Evolutionary conservation across 2,113 vertebrate genomes (phyloP).

Genomic region (Chloroceryle aenea): DNA sequence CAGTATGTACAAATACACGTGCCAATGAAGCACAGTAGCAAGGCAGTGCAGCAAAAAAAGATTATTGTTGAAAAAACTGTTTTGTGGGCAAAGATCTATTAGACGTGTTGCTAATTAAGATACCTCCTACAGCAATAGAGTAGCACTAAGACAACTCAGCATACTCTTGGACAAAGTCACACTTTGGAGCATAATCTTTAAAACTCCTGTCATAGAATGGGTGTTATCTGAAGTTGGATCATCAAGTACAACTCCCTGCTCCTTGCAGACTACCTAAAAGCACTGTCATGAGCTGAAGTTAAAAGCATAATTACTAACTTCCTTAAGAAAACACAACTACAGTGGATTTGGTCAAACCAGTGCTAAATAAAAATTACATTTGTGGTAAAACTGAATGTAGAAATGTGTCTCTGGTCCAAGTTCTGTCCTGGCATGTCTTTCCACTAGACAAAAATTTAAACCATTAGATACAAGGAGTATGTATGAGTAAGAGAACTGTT

Average conservation of each 20-base stretch:
- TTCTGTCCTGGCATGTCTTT: background rate
- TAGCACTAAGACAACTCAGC: background rate
- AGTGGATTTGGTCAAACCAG: background rate
- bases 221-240: background rate
- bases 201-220: slow-evolving; percentile 20
- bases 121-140: background rate
- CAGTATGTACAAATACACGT: background rate
- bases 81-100: background rate
- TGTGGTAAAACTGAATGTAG: slow-evolving; percentile 45
- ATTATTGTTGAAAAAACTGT: background rate
- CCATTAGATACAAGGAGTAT: background rate
- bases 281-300: background rate
- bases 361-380: slow-evolving; percentile 26
- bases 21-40: background rate
- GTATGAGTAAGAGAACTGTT: background rate
- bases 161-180: background rate
- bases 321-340: slow-evolving; percentile 5
- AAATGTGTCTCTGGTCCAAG: slow-evolving; percentile 5
- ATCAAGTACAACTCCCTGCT: background rate
- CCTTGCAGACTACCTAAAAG: background rate
- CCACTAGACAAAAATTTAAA: background rate
- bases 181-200: slow-evolving; percentile 21
- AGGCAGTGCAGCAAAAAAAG: background rate
- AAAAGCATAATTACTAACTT: slow-evolving; percentile 58
- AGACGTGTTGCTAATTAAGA: background rate